These are phyloP conservation scores for Lucilia cuprina DNA, from an alignment of 1,140 invertebrate species.

Conservation along the genomic window DNA sequence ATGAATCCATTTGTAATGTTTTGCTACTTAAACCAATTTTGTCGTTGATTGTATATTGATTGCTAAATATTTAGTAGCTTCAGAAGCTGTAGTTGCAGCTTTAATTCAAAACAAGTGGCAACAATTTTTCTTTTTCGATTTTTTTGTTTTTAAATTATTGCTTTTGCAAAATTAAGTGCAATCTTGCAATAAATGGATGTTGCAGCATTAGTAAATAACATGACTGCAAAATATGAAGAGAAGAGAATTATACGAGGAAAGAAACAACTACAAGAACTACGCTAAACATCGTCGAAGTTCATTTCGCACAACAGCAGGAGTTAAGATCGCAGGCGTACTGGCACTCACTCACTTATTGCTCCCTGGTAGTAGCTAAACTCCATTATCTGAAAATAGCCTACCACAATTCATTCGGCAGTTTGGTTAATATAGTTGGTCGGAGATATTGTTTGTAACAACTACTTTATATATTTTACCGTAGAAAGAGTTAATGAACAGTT, in stretches of 20 bases:
- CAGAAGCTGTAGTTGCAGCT: neutral
- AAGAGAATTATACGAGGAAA: neutral
- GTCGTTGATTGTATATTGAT: neutral
- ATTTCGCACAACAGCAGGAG: conserved; percentile 13
- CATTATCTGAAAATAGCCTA: conserved; percentile 35
- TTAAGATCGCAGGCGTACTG: neutral
- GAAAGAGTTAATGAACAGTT: no score
- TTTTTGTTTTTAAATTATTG: conserved; percentile 32
- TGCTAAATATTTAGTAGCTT: neutral
- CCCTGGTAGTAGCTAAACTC: conserved; percentile 29
- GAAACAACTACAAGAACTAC: neutral
- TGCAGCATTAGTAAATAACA: conserved; percentile 24
- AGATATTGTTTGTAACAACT: no score
- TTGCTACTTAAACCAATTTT: no score
- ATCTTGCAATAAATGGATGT: conserved; percentile 34
- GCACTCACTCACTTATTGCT: neutral
- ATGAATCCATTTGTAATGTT: no score
- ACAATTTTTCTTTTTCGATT: conserved; percentile 10
- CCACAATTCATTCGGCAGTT: conserved; percentile 14
- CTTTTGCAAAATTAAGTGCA: conserved; percentile 31
- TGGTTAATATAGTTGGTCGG: neutral
- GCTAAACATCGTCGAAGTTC: neutral
- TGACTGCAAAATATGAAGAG: neutral
- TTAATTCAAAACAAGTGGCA: conserved; percentile 30
- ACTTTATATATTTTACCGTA: no score